Base-by-base conservation (phyloP, 2,888 invertebrate species). In the Phortica okadai region DNA sequence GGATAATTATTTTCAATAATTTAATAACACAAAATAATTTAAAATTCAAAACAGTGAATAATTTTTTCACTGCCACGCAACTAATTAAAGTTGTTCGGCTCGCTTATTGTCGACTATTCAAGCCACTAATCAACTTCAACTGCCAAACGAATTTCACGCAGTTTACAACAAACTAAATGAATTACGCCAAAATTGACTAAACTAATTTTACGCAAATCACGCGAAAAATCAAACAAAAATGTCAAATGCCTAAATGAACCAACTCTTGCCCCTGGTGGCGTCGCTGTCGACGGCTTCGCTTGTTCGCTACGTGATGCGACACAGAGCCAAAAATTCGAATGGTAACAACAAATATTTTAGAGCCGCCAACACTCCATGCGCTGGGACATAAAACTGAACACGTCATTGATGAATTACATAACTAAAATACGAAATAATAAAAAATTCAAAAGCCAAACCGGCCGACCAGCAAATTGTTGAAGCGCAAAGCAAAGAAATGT, bases 171-270 rank as follows among this genome's bases (percentile, higher is more conserved):
- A 62, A 62, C 62, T 62, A 62, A 62, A 56, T 72, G 25, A 72
- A 72, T 72, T 72, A 33, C 70, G 33, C 70, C 70, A 33, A 54
- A 72, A 33, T 72, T 72, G 56, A 33, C 70, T 72, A 56, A 72
- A 56, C 70, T 54, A 72, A 72, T 72, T 72, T 72, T 21, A 45
- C 45, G 70, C 70, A 56, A 72, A 54, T 72, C 70, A 54, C 70
- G 54, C 16, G 25, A 56, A 42, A 72, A 72, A 72, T 72, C 70
- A 72, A 72, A 25, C 62, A 62, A 62, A 62, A 62, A 62, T 62
- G 62, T 62, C 62, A 62, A 62, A 62, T 62, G 62, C 62, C 21
- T 62, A 62, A 62, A 62, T 72, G 70, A 72, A 54, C 25, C 25
- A 64, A 25, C 2, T 72, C 21, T 72, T 11, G 54, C 54, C 25